Conservation (phyloP, 2,888 invertebrate species). For the Lacanobia wlatinum region DNA sequence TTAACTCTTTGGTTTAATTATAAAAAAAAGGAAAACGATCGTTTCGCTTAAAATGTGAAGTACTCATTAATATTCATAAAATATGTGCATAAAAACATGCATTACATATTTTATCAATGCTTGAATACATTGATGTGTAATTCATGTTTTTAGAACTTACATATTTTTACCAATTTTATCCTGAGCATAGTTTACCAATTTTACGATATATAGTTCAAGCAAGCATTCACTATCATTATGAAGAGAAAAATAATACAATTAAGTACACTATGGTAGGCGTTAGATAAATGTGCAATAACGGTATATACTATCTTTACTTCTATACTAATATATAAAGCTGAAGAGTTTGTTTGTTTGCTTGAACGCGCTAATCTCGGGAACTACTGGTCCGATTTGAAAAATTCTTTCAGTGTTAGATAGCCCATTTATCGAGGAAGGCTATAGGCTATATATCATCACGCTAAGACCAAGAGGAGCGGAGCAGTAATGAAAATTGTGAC, state of each 20-base stretch:
- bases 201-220: slow-evolving; percentile 1
- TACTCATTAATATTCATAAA: slow-evolving; percentile 7
- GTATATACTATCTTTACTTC: no score
- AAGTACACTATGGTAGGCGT: slow-evolving; percentile 5
- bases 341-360: no score
- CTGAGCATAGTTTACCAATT: not conserved
- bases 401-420: no score
- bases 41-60: not conserved
- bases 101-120: not conserved
- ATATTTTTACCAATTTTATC: not conserved
- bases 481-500: no score
- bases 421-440: no score
- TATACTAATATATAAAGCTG: no score
- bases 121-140: not conserved
- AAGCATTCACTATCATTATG: not conserved
- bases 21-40: slow-evolving; percentile 19
- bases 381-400: no score
- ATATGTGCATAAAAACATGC: not conserved
- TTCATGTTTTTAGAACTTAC: not conserved
- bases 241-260: slow-evolving; percentile 9
- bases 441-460: no score
- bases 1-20: slow-evolving; percentile 43
- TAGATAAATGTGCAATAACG: no score
- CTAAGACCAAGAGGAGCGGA: no score
- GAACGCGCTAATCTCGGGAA: no score